A percentile compares a stretch with the other conserved stretches of the same genome.
Evolutionary conservation across 1,140 invertebrate species (phyloP).

Genomic region (Habropoda laboriosa): DNA sequence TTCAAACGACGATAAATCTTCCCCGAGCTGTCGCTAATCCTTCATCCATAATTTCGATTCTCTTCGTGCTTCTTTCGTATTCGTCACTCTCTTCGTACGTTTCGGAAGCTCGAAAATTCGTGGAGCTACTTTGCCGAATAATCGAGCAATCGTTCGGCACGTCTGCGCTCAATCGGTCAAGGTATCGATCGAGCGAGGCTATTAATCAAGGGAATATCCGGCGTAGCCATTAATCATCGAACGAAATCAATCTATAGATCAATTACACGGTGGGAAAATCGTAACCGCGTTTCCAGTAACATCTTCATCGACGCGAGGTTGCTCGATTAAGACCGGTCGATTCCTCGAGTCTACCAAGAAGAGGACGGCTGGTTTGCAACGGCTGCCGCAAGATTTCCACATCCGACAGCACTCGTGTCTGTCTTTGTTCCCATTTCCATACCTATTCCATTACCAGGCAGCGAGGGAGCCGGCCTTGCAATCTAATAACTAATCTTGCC

Average conservation of each 20-base stretch:
- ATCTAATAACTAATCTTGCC: slow-evolving; percentile 69
- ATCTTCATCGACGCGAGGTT: not conserved
- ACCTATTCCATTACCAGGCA: slow-evolving; percentile 52
- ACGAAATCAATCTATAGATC: slow-evolving; percentile 2
- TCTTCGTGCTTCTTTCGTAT: too few species aligned
- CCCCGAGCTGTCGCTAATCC: not conserved
- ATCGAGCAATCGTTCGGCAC: not conserved
- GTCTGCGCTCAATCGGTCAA: not conserved
- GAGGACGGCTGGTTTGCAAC: not conserved
- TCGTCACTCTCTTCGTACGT: too few species aligned
- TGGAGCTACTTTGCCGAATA: not conserved
- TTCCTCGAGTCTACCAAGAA: not conserved
- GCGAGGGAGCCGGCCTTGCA: slow-evolving; percentile 47
- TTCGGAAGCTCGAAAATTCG: too few species aligned
- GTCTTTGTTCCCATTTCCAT: slow-evolving; percentile 63
- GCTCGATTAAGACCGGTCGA: slow-evolving; percentile 1
- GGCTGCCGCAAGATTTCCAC: slow-evolving; percentile 35
- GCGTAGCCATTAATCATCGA: slow-evolving; percentile 9
- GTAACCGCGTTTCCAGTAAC: not conserved
- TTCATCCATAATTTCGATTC: not conserved
- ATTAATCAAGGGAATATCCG: slow-evolving; percentile 6
- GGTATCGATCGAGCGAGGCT: not conserved
- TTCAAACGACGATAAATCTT: slow-evolving; percentile 4
- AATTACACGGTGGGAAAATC: not conserved
- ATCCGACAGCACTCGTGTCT: slow-evolving; percentile 24